A percentile compares a stretch with the other conserved stretches of the same genome.
These are phyloP conservation scores for Tamias sibiricus DNA, from an alignment of 2,113 vertebrate genomes.

Conservation along the genomic window DNA sequence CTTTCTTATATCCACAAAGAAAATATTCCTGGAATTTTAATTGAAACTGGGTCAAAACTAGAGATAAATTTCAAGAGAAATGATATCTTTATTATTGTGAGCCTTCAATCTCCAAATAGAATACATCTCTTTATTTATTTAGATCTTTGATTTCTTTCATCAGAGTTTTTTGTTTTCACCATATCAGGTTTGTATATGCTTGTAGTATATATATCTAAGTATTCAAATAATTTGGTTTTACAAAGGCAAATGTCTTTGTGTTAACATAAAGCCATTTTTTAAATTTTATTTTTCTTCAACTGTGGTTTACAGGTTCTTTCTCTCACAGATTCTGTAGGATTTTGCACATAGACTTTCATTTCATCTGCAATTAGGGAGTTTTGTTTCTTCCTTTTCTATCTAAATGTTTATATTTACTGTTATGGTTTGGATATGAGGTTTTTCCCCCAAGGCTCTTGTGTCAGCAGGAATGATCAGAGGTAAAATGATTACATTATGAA, in stretches of 20 bases:
- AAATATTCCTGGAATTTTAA: slow-evolving; percentile 33
- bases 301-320: not conserved
- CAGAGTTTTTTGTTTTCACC: slow-evolving; percentile 29
- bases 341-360: not conserved
- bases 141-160: not conserved
- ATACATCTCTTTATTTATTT: slow-evolving; percentile 23
- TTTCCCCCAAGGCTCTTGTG: too few relatives aligned
- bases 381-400: not conserved
- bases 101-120: not conserved
- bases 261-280: too few relatives aligned
- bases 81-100: slow-evolving; percentile 2
- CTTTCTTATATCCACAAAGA: slow-evolving; percentile 9
- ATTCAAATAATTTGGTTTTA: slow-evolving; percentile 14
- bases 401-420: not conserved
- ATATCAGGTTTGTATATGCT: not conserved
- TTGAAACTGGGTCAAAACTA: slow-evolving; percentile 4
- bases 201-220: not conserved
- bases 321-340: not conserved
- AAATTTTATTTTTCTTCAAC: too few relatives aligned
- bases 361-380: not conserved
- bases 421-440: too few relatives aligned
- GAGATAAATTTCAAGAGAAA: slow-evolving; percentile 16
- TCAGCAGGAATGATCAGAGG: too few relatives aligned
- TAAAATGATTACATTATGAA: too few relatives aligned
- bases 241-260: not conserved